Base-by-base conservation (phyloP, 1,140 invertebrate species). In the Probaryconus sp. region DNA sequence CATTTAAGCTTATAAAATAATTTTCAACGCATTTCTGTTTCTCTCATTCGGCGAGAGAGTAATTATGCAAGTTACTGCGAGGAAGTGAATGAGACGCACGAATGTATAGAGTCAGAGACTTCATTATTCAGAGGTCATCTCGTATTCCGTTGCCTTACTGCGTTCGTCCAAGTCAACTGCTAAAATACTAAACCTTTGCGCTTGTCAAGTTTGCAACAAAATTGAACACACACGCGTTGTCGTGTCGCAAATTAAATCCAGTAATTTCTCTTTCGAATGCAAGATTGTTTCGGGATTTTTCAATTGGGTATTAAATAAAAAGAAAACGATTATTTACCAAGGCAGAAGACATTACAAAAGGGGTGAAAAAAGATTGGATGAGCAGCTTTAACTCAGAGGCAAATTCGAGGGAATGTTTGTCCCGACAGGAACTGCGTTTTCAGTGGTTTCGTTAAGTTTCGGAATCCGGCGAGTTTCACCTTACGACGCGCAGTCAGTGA, bases 81-180 rank as follows among this genome's bases (percentile, higher is more conserved):
- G 50, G 33, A 33, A 53, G 77, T 38, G 48, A 81, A 79, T 79
- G 76, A 81, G 77, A 81, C 76, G 77, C 64, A 73, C 73, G n/a
- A n/a, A 37, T 48, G 70, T 74, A 78, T 60, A 77, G 77, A 73
- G 68, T 60, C 64, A 76, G 77, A n/a, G 55, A 78, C 81, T 86
- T 87, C 84, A 85, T 86, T 86, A 85, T 86, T 86, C 84, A 85
- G 81, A 84, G 83, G 79, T 79, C 83, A 75, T 84, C 81, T 85
- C 81, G 76, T 77, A 77, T 82, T 84, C 80, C 82, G 78, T 79
- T 79, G 80, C 80, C 81, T 76, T 69, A 78, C 67, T 82, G 78
- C 61, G 70, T 72, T 64, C 77, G 76, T 76, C 69, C 76, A 82
- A 83, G 82, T 82, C 82, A 78, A 83, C 81, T 80, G 80, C 79